Evolutionary conservation across 2,797 vertebrate genomes (phyloP).

Genomic region (Avahi laniger): DNA sequence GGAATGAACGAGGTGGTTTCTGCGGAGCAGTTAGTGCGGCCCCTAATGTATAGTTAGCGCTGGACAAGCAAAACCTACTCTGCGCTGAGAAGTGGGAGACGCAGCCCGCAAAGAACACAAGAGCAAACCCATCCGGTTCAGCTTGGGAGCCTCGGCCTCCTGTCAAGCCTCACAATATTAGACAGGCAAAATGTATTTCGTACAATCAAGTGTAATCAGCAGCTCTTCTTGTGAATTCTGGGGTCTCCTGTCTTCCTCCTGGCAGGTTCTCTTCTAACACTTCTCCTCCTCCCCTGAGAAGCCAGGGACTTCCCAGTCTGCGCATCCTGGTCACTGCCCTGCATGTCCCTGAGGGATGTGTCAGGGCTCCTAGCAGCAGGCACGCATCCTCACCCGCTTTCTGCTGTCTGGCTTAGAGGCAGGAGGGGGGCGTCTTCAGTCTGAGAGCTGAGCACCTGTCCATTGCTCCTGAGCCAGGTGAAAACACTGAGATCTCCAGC

Average conservation of each 20-base stretch:
- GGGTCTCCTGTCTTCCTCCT: not conserved
- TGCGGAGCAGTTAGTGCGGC: not conserved
- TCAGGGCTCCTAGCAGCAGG: not conserved
- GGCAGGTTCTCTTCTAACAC: not conserved
- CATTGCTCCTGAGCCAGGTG: too few relatives aligned
- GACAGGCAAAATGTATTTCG: not conserved
- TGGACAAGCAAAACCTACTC: not conserved
- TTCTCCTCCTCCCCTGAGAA: not conserved
- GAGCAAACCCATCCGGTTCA: not conserved
- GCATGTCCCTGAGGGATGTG: too few relatives aligned
- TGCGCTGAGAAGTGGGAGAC: not conserved
- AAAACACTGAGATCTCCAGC: too few relatives aligned
- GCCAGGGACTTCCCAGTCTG: not conserved
- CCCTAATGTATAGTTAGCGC: not conserved
- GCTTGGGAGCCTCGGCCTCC: not conserved
- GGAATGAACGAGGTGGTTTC: not conserved
- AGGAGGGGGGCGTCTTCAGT: not conserved
- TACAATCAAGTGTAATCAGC: not conserved
- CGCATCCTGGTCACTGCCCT: accelerated
- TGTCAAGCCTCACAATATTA: not conserved
- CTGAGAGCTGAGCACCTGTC: too few relatives aligned
- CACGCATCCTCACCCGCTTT: not conserved
- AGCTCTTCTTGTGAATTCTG: not conserved
- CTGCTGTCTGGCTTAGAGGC: not conserved
- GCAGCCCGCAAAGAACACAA: not conserved